Base-by-base conservation (phyloP, 2,113 vertebrate genomes). In the Connochaetes taurinus region DNA sequence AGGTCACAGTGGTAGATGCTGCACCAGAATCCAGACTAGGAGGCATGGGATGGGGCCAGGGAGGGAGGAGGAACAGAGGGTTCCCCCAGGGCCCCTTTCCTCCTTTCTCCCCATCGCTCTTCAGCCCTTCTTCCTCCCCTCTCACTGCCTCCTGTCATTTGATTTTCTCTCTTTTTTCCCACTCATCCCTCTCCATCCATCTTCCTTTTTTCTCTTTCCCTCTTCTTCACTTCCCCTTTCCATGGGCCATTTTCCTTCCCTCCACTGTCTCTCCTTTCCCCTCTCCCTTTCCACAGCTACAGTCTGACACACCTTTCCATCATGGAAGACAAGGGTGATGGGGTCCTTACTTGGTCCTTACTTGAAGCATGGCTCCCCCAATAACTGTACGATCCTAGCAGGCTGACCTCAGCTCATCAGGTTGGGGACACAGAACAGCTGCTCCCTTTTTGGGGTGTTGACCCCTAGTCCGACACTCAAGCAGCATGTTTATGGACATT, bases 1-100 rank as follows among this genome's bases (percentile, higher is more conserved):
- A 29, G n/a, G 52, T 13, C 10, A 2, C 15, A 16, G 31, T 1
- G 36, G 23, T 0, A 1, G 58, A 33, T 8, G 27, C 43, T 4
- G 29, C 47, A 52, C 12, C 17, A 58, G 74, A 45, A 45, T 21
- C 33, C 29, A 33, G 9, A 53, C 29, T 4, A 27, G 43, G n/a
- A 40, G 27, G 40, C 27, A 2, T 1, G 27, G 52, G 7, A 7
- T 16, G 6, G 17, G 10, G 45, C 16, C 58, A 21, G 14, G 25
- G 29, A 4, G 58, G 17, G 45, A 33, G 7, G 57, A 40, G 15
- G 9, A 15, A 16, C 14, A 23, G 15, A 29, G 3, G 6, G 2
- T 0, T 15, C 53, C 12, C 76, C 64, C 21, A 11, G 45, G 6
- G 11, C 6, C 16, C 40, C 36, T 19, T 25, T 23, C 3, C 7